A percentile compares a stretch with the other conserved stretches of the same genome.
Conservation (phyloP, 2,888 invertebrate genomes). For the Apeira syringaria region DNA sequence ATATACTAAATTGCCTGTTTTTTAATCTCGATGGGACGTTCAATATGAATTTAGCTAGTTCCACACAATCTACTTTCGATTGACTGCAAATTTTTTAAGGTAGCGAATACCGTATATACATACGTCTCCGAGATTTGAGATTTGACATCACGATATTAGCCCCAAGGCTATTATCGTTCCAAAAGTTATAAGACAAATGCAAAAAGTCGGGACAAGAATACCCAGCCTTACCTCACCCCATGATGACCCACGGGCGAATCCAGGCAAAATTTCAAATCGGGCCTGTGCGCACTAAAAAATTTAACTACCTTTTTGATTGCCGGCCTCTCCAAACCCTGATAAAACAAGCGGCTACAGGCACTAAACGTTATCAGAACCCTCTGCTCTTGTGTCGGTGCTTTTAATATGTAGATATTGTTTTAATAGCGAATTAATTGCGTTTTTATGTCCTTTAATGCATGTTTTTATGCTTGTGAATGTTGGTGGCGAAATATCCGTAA, state of each 20-base stretch:
- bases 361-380: conserved; percentile 47
- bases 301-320: conserved; percentile 58
- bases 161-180: no score
- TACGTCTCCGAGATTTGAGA: no score
- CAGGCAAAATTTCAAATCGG: conserved; percentile 76
- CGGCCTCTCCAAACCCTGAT: conserved; percentile 40
- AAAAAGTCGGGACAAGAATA: conserved; percentile 31
- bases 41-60: no score
- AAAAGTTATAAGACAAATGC: no score
- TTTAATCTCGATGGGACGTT: no score
- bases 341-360: conserved; percentile 36
- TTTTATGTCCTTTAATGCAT: conserved; percentile 53
- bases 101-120: no score
- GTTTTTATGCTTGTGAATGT: conserved; percentile 20
- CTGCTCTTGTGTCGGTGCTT: conserved; percentile 40
- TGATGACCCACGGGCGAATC: conserved; percentile 55
- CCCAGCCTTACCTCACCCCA: conserved; percentile 39
- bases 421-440: conserved; percentile 63
- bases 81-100: no score
- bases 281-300: conserved; percentile 54
- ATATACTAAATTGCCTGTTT: no score
- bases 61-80: no score
- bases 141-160: no score
- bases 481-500: conserved; percentile 12
- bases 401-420: conserved; percentile 51